Evolutionary conservation across 1,140 invertebrate genomes (phyloP), one percentile per base, ranked within the genome.

Genomic region (Drosophila pallidifrons): DNA sequence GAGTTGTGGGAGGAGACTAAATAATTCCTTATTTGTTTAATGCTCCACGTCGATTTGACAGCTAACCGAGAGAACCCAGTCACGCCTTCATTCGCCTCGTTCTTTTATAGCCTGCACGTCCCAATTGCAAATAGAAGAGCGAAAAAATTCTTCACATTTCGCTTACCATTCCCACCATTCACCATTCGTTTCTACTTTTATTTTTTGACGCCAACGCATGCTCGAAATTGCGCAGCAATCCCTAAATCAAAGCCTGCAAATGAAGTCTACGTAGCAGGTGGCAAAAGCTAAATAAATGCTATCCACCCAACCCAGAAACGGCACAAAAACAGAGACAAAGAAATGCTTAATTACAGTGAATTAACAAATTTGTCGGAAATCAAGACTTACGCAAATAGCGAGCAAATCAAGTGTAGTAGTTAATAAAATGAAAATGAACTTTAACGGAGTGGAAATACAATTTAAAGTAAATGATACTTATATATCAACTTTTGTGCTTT

Each of bases 1-100:
- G 20, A 3, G 6, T 1, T 1, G 7, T 11, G 35, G 16, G 15
- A 45, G 28, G 15, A 1, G 49, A 51, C 32, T 38, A 46, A 74
- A 71, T 66, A 80, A 72, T 80, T 87, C 49, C 49, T 64, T 88
- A 83, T 87, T 87, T 87, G 72, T 63, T 81, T 81, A 88, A 78
- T 83, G 80, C 74, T 61, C 51, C 65, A 77, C 60, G 75, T 67
- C 78, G 61, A 67, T 75, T 81, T 75, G 72, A 69, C 82, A 58
- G 70, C 66, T 52, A 60, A 66, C 61, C 45, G 20, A 20, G 20
- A 66, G 46, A 16, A 38, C 57, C 65, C 70, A 82, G 82, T 73
- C 82, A 82, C 79, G 79, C 67, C 75, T 65, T 49, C 65, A 38
- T 47, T 41, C 68, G 41, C 45, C 6, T 45, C 15, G 13, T n/a